Conservation (phyloP, 2,113 vertebrate species). For the Perca fluviatilis region DNA sequence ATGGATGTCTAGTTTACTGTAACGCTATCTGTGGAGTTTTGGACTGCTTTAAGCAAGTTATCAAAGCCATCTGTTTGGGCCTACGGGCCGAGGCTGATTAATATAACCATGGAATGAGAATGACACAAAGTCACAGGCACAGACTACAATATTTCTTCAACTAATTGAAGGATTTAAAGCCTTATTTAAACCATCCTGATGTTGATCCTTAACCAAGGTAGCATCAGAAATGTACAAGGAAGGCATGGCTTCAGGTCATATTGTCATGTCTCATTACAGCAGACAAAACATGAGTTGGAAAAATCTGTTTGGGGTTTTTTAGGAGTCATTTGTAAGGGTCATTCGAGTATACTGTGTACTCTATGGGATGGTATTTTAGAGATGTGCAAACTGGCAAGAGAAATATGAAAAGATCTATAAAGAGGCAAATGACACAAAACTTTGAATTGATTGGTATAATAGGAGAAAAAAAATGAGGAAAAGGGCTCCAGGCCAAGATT, state of each 20-base stretch:
- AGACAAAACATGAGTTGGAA: slow-evolving; percentile 8
- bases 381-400: neutral
- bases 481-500: neutral
- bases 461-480: neutral
- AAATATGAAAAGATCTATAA: slow-evolving; percentile 2
- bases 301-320: neutral
- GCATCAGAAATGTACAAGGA: slow-evolving; percentile 19
- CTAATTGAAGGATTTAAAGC: slow-evolving; percentile 59
- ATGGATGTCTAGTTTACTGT: slow-evolving; percentile 80
- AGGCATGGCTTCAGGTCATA: slow-evolving; percentile 26
- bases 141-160: slow-evolving; percentile 83
- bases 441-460: slow-evolving; percentile 6
- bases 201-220: slow-evolving; percentile 16
- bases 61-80: slow-evolving; percentile 84
- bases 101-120: slow-evolving; percentile 84
- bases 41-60: slow-evolving; percentile 79
- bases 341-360: slow-evolving; percentile 8
- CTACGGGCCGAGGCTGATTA: slow-evolving; percentile 83
- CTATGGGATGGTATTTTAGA: neutral
- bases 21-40: slow-evolving; percentile 76
- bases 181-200: slow-evolving; percentile 14
- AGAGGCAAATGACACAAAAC: slow-evolving; percentile 21
- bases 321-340: slow-evolving; percentile 5
- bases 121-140: slow-evolving; percentile 78
- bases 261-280: slow-evolving; percentile 38